Evolutionary conservation across 2,797 vertebrate genomes (phyloP), one percentile per base, ranked within the genome.

Genomic region (Neostethus bicornis): DNA sequence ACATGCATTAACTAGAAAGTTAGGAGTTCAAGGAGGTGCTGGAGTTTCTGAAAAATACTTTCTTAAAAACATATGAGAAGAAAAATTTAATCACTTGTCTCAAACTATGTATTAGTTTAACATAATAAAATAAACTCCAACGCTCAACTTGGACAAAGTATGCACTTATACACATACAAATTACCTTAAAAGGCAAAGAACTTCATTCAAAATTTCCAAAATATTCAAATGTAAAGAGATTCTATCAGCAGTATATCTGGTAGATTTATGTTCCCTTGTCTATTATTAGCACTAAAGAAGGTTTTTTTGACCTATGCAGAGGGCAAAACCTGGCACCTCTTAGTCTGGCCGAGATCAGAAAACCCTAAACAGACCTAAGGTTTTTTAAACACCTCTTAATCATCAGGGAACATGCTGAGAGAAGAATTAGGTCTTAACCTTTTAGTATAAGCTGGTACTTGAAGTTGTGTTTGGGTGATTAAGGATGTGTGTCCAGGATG

Each of bases 131-230:
- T n/a, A n/a, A n/a, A n/a, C n/a, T n/a, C n/a, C n/a, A n/a, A n/a
- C n/a, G n/a, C n/a, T n/a, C n/a, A n/a, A n/a, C 57, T 26, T 41
- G 65, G 52, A 70, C 77, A 70, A 85, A 79, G 56, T 68, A 12
- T 12, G 19, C 25, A 6, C 38, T 32, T 21, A 64, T 43, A 23
- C 66, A 74, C 48, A 56, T 55, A 20, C 29, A 31, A 13, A 41
- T 61, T 45, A 61, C 50, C 49, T 24, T 57, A 65, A 80, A 69
- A 57, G 56, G 43, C 44, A n/a, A 61, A 76, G 38, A 26, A 46
- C 28, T 37, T 62, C 6, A 50, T 70, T 42, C 56, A 37, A 70
- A 58, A 65, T 42, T 12, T 19, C 9, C 39, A 37, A 9, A 39
- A 39, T 60, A 59, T 53, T 28, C 14, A 19, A 41, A 13, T 20